A percentile compares a stretch with the other conserved stretches of the same genome.
phyloP scores from a whole-genome alignment of 2,888 invertebrate genomes.

The Cataglyphis rosenhaueri region DNA sequence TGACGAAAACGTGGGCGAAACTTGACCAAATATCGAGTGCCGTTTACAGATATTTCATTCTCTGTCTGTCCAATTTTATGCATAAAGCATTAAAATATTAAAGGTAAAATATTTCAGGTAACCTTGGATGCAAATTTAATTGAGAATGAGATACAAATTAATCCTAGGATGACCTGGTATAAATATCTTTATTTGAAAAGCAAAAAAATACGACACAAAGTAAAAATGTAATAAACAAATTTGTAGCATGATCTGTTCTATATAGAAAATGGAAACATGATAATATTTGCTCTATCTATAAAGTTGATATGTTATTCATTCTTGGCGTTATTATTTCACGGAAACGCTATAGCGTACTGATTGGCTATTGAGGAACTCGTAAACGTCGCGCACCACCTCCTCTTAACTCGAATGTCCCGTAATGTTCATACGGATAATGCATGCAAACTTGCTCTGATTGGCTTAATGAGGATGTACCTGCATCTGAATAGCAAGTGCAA shows the following conservation, averaged over 20 bases:
- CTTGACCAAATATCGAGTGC: constrained; percentile 1
- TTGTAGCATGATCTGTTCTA: not conserved
- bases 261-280: not conserved
- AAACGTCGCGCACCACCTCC: constrained; percentile 41
- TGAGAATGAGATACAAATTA: not conserved
- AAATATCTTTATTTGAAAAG: not conserved
- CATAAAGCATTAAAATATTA: constrained; percentile 16
- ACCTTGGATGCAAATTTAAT: constrained; percentile 8
- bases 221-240: not conserved
- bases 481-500: constrained; percentile 73
- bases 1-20: constrained; percentile 13
- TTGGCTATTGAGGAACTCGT: constrained; percentile 50
- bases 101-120: not conserved
- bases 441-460: constrained; percentile 77
- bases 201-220: not conserved
- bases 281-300: constrained; percentile 54
- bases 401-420: constrained; percentile 48
- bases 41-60: not conserved
- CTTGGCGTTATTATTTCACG: constrained; percentile 54
- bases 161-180: not conserved
- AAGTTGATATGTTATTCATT: constrained; percentile 61
- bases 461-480: constrained; percentile 78
- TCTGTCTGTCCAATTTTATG: not conserved
- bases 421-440: constrained; percentile 67
- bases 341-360: constrained; percentile 53